Evolutionary conservation across 2,113 vertebrate genomes (phyloP), one percentile per base, ranked within the genome.

Genomic region (Oryzias melastigma): DNA sequence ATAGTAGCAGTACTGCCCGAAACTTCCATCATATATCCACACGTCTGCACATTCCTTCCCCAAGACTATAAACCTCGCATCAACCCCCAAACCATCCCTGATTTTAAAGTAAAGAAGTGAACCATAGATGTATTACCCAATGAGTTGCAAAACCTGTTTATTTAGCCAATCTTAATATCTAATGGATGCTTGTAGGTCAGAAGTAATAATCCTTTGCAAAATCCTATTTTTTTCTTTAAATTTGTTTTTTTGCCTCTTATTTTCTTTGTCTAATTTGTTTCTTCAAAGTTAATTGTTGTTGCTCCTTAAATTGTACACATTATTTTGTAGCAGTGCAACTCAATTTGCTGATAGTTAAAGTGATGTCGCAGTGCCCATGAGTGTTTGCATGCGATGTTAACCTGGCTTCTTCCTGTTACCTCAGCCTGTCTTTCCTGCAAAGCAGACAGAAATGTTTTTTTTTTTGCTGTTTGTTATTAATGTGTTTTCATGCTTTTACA

Each of bases 401-500:
- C 42, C 56, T 65, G 82, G 41, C 27, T 52, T 57, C 51, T 78
- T 77, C 76, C 74, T 83, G 78, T 86, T 87, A 69, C 84, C 58
- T 62, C 62, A 67, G 46, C 44, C 42, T 2, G 16, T 48, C 53
- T 84, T 78, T 78, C 65, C 77, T 77, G 57, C 57, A 22, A 70
- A 25, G 20, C 25, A 14, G 67, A 51, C 52, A 82, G 52, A 80
- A 71, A 75, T 27, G 25, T 27, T 27, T 27, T 65, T 54, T 27
- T 63, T 46, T 73, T 77, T 40, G 24, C 10, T 56, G 5, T 40
- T 41, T 7, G 4, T 8, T 14, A 6, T 57, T n/a, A 12, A 14
- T 10, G 18, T 17, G 13, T 15, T 6, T 18, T 3, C 27, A 45
- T 29, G 27, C 13, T 3, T 43, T 22, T 35, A 10, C 29, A 22